These are phyloP conservation scores for Muntiacus muntjak DNA, from an alignment of 2,113 vertebrate species.

Conservation along the genomic window DNA sequence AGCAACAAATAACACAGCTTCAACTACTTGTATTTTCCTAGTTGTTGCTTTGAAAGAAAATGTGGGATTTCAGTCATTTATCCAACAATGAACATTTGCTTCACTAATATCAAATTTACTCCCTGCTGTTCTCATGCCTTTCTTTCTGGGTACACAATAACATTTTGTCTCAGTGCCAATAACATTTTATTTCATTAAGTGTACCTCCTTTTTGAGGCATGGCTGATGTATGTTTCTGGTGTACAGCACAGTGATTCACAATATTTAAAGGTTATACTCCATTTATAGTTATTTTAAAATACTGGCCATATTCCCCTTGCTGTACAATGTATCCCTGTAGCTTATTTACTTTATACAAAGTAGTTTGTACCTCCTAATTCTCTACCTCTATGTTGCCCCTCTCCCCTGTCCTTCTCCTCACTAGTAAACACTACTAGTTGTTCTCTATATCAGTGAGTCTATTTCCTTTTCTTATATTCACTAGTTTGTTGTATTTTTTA, in stretches of 20 bases:
- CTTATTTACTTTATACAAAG: background rate
- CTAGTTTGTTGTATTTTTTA: background rate
- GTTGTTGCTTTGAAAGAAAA: constrained; percentile 15
- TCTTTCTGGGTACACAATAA: background rate
- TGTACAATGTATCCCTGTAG: background rate
- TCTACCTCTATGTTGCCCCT: background rate
- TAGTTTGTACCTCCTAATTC: background rate
- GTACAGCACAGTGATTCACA: background rate
- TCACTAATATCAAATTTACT: constrained; percentile 2
- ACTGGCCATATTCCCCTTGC: background rate
- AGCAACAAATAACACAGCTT: background rate
- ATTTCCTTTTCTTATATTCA: background rate
- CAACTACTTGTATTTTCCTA: background rate
- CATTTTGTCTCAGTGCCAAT: background rate
- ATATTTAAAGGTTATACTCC: background rate
- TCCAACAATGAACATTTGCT: constrained; percentile 9
- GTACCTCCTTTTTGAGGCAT: background rate
- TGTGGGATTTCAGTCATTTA: background rate
- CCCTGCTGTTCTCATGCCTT: background rate
- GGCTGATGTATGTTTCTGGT: background rate
- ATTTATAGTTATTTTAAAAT: background rate
- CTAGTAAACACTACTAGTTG: background rate
- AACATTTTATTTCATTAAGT: background rate
- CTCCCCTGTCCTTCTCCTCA: background rate
- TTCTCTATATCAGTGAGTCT: background rate